Evolutionary conservation across 2,113 vertebrate species (phyloP), one percentile per base, ranked within the genome.

Genomic region (Lepisosteus osseus): DNA sequence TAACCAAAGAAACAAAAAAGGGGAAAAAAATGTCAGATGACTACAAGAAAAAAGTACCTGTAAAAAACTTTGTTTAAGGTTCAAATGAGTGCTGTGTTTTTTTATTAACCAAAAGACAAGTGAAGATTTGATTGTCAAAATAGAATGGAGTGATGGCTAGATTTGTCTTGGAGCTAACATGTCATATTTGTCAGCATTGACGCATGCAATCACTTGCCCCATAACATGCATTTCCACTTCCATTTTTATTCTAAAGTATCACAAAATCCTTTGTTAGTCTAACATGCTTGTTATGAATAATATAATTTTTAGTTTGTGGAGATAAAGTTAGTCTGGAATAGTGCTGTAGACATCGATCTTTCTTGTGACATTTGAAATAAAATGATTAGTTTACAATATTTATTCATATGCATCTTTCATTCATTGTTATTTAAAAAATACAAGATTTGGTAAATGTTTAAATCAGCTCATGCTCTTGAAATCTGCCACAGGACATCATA

Each of bases 51-150:
- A 95, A 94, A 91, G 87, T 90, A 86, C 85, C 88, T 88, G 86
- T 75, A 89, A 92, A 29, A 29, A 29, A 5, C 90, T 95, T 95
- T 96, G 93, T 93, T 96, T 95, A 95, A 97, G 92, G 92, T 89
- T 95, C 91, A 90, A 67, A 85, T 79, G 85, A 90, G 80, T 72
- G 76, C 68, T 2, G 80, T 41, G 83, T 73, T 70, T 43, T 61
- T 59, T 71, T 73, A 74, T 92, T 91, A 93, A 91, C 91, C 87
- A 85, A 65, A 15, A 15, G 54, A 67, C 74, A 77, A 65, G 89
- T 80, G 2, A 67, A 73, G 77, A 54, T 73, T 73, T n/a, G 67
- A 64, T 79, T 80, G 71, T 71, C 76, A 70, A 13, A 12, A 65
- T 76, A 8, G 44, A 3, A 2, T 9, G 79, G 57, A 29, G 45